Evolutionary conservation across 92 coral and sea anemone genomes (phyloP).

Genomic region (Heliopora coerulea): DNA sequence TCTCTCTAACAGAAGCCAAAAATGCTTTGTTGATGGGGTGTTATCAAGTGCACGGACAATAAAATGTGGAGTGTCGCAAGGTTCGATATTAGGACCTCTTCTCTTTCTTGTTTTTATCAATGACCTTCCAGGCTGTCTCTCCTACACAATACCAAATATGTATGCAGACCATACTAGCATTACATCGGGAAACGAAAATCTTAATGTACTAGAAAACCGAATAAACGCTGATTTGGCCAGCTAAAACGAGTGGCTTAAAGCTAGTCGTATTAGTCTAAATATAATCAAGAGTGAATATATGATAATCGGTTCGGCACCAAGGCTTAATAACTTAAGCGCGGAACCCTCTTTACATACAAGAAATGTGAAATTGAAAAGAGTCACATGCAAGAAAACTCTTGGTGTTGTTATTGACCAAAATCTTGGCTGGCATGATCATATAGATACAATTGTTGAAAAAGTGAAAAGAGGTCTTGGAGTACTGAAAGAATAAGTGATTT

Average conservation of each 20-base stretch:
- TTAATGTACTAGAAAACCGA: not conserved
- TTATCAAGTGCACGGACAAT: slow-evolving; percentile 4
- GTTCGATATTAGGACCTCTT: slow-evolving; percentile 50
- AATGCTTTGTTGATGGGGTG: slow-evolving; percentile 34
- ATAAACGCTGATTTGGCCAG: slow-evolving; percentile 22
- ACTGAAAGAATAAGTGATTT: slow-evolving; percentile 31
- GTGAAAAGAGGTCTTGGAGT: slow-evolving; percentile 43
- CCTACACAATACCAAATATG: slow-evolving; percentile 40
- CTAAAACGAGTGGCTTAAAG: slow-evolving; percentile 17
- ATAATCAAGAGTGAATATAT: slow-evolving; percentile 44
- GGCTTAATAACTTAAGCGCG: slow-evolving; percentile 5
- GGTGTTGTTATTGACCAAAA: slow-evolving; percentile 46
- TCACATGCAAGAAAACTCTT: slow-evolving; percentile 16
- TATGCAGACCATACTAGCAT: slow-evolving; percentile 55
- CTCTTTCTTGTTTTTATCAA: slow-evolving; percentile 41
- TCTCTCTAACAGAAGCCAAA: slow-evolving; percentile 34
- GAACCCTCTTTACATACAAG: slow-evolving; percentile 19
- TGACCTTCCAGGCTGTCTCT: slow-evolving; percentile 32
- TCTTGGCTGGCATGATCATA: slow-evolving; percentile 40
- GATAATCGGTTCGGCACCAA: slow-evolving; percentile 27
- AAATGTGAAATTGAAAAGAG: slow-evolving; percentile 37
- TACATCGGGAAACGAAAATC: slow-evolving; percentile 15
- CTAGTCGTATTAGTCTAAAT: slow-evolving; percentile 42
- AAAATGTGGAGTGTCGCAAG: slow-evolving; percentile 49
- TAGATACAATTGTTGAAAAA: slow-evolving; percentile 8